Evolutionary conservation across 2,888 invertebrate genomes (phyloP).

Genomic region (Thera obeliscata): DNA sequence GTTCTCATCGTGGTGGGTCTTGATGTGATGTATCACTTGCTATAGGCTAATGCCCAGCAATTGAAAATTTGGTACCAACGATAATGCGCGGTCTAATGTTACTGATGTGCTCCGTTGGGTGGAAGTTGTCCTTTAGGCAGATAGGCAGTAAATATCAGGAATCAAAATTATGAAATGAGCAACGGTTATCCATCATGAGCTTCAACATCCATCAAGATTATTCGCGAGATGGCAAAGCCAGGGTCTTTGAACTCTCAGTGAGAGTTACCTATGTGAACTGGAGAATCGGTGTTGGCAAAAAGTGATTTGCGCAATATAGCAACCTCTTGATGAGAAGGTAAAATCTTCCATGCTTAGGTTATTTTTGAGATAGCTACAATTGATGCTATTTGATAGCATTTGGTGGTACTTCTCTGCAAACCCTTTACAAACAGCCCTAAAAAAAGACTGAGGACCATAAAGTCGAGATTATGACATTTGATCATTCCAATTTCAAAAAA

Average conservation of each 20-base stretch:
- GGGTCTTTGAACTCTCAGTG: background rate
- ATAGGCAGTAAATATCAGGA: background rate
- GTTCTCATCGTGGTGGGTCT: background rate
- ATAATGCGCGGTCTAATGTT: background rate
- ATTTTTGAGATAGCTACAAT: too few species aligned
- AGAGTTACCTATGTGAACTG: background rate
- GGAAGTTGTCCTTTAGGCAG: background rate
- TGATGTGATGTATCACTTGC: background rate
- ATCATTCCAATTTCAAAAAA: too few species aligned
- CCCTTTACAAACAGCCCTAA: too few species aligned
- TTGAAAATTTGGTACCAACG: too few species aligned
- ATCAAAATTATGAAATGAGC: background rate
- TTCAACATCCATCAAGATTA: slow-evolving; percentile 3
- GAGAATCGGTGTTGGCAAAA: background rate
- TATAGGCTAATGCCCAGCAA: too few species aligned
- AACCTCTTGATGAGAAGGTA: background rate
- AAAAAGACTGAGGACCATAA: too few species aligned
- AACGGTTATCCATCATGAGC: background rate
- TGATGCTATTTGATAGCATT: too few species aligned
- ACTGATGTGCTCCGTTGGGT: background rate
- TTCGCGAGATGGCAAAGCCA: background rate
- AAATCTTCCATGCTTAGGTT: too few species aligned
- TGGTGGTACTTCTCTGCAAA: too few species aligned
- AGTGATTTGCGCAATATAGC: background rate
- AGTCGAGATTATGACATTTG: too few species aligned